Evolutionary conservation across 1,140 invertebrate genomes (phyloP).

Genomic region (Teleogryllus occipitalis): DNA sequence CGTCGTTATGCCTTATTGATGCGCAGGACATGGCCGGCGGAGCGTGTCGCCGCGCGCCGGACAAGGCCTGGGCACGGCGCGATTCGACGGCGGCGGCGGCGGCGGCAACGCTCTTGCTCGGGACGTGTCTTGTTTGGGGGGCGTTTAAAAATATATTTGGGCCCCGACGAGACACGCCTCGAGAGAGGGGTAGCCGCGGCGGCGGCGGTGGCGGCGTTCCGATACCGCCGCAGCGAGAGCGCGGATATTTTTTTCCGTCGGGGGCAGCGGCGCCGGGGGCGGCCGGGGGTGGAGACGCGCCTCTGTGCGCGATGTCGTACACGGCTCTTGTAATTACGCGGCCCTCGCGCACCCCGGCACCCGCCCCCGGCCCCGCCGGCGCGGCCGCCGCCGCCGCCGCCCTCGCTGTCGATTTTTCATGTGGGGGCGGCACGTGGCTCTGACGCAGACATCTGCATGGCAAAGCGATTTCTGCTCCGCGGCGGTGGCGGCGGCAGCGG

Average conservation of each 20-base stretch:
- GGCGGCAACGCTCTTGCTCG: background rate
- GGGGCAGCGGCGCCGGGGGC: no score
- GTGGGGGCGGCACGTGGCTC: background rate
- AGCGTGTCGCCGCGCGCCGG: background rate
- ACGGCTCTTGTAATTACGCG: slow-evolving; percentile 3
- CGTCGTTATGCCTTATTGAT: slow-evolving; percentile 4
- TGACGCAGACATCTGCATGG: slow-evolving; percentile 3
- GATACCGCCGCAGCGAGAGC: background rate
- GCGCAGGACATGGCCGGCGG: background rate
- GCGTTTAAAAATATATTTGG: slow-evolving; percentile 4
- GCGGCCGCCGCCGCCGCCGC: no score
- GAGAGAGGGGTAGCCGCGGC: background rate
- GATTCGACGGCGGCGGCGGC: background rate
- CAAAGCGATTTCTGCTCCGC: slow-evolving; percentile 3
- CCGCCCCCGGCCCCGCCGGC: no score
- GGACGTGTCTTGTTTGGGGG: background rate
- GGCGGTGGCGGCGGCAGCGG: background rate
- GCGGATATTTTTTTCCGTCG: background rate
- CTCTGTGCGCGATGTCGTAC: slow-evolving; percentile 2
- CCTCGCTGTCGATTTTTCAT: slow-evolving; percentile 3
- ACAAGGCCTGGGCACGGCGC: no score
- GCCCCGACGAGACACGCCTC: background rate
- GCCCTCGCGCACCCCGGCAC: no score
- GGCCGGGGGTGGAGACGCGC: background rate
- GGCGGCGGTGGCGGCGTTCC: background rate